Evolutionary conservation across 1,140 invertebrate genomes (phyloP).

Genomic region (Drosophila lacteicornis): DNA sequence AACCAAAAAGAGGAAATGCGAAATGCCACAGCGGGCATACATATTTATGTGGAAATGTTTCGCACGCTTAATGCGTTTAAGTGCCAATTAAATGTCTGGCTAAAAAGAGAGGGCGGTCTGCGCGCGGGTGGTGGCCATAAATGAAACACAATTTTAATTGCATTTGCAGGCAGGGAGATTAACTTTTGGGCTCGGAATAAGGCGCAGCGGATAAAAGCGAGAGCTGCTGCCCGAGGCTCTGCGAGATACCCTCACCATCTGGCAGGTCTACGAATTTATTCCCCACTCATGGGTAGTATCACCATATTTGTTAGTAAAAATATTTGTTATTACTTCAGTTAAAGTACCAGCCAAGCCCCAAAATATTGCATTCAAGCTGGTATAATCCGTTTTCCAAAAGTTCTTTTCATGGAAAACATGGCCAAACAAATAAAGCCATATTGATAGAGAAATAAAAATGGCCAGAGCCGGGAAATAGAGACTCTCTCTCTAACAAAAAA

Average conservation of each 20-base stretch:
- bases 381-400: not conserved
- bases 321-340: not conserved
- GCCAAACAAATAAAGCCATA: slow-evolving; percentile 3
- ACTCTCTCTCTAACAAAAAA: slow-evolving; percentile 28
- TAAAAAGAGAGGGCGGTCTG: slow-evolving; percentile 13
- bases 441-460: slow-evolving; percentile 16
- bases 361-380: not conserved
- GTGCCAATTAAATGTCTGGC: slow-evolving; percentile 59
- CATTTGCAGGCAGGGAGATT: slow-evolving; percentile 58
- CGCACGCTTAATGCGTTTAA: slow-evolving; percentile 62
- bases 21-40: slow-evolving; percentile 4
- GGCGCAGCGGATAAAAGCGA: slow-evolving; percentile 15
- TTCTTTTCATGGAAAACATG: not conserved
- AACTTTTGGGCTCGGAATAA: slow-evolving; percentile 62
- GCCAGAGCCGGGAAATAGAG: slow-evolving; percentile 13
- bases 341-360: not conserved
- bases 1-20: slow-evolving; percentile 4
- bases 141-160: slow-evolving; percentile 68
- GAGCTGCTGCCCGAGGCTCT: slow-evolving; percentile 1
- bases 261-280: too few relatives aligned
- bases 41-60: slow-evolving; percentile 48
- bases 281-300: not conserved
- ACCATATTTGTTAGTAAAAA: not conserved
- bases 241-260: not conserved
- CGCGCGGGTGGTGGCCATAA: slow-evolving; percentile 15